Percentiles rank a stretch among this genome's conserved stretches.
Evolutionary conservation across 2,888 invertebrate genomes (phyloP).

Genomic region (Dryococelus australis): DNA sequence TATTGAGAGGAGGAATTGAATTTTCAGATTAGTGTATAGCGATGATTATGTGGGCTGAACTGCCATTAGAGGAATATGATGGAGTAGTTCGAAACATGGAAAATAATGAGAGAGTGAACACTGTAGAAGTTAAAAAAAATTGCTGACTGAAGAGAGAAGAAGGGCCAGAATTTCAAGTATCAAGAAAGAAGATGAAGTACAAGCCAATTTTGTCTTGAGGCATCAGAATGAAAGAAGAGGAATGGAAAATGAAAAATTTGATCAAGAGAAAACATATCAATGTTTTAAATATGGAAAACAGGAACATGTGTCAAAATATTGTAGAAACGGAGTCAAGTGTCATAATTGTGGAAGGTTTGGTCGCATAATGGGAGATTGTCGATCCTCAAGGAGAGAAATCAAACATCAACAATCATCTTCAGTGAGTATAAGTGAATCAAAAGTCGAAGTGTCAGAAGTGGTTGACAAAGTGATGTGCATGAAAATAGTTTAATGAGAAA

Average conservation of each 20-base stretch:
- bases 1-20: too few relatives aligned
- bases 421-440: background rate
- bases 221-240: too few relatives aligned
- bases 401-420: background rate
- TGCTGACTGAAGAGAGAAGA: conserved; percentile 12
- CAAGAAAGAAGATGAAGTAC: background rate
- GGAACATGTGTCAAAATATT: too few relatives aligned
- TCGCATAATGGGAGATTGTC: too few relatives aligned
- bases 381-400: too few relatives aligned
- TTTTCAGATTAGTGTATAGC: background rate
- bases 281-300: too few relatives aligned
- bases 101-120: background rate
- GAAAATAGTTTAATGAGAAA: background rate
- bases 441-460: background rate
- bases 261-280: too few relatives aligned
- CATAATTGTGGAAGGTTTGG: too few relatives aligned
- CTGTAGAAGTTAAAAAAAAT: conserved; percentile 16
- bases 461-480: background rate
- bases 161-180: background rate
- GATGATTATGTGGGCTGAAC: background rate
- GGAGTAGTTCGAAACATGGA: background rate
- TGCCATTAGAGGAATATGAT: background rate
- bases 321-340: too few relatives aligned
- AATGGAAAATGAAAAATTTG: too few relatives aligned
- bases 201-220: background rate